These are phyloP conservation scores for Coptodon rendalli DNA, from an alignment of 2,113 vertebrate genomes.

Conservation along the genomic window DNA sequence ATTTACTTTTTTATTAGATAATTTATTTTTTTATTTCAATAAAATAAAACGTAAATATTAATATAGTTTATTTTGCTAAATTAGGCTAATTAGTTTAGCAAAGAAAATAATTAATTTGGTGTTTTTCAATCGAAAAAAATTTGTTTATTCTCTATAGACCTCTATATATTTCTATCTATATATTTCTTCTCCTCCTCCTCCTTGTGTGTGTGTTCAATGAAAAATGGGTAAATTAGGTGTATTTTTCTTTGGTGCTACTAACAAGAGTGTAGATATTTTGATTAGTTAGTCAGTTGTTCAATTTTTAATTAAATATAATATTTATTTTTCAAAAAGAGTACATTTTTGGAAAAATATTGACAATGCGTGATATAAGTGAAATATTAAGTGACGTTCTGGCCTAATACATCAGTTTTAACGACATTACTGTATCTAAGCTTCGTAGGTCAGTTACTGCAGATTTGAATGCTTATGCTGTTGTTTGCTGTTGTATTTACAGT, in stretches of 20 bases:
- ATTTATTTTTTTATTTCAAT: background rate
- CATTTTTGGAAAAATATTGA: background rate
- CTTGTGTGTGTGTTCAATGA: background rate
- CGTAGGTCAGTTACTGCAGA: background rate
- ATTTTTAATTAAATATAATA: background rate
- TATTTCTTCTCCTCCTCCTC: background rate
- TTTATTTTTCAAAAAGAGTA: background rate
- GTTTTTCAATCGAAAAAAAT: accelerated
- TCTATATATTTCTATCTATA: background rate
- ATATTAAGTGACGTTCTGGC: background rate
- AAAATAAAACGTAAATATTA: background rate
- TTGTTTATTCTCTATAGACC: background rate
- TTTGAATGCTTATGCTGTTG: background rate
- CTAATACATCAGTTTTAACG: background rate
- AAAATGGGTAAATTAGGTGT: background rate
- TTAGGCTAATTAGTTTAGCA: background rate
- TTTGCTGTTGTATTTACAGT: background rate
- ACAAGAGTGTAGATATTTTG: background rate
- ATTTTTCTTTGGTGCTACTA: background rate
- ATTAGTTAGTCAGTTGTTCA: background rate
- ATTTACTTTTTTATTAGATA: background rate
- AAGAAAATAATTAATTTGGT: background rate
- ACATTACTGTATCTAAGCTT: background rate
- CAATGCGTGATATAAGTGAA: background rate
- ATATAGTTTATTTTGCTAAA: background rate